Evolutionary conservation across 2,113 vertebrate genomes (phyloP), one percentile per base, ranked within the genome.

Genomic region (Suricata suricatta): DNA sequence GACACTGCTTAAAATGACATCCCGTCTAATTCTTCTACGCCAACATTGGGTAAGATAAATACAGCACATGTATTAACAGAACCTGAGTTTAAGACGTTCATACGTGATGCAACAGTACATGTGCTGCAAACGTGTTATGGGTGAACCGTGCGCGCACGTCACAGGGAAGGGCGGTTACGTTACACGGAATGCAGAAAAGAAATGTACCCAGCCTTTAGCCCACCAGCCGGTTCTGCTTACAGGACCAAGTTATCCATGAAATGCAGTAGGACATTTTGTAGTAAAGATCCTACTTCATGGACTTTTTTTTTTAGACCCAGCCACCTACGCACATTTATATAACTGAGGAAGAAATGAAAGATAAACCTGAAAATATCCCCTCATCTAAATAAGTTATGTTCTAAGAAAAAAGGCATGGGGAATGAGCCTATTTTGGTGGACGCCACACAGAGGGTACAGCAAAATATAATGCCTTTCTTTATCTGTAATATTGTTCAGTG

Each of bases 201-300:
- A 98, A 98, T 95, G 96, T 72, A 96, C 93, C 82, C 82, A 97
- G 98, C 97, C 97, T 93, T 98, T 93, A 98, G 97, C 98, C 72
- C 72, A 85, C 98, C 98, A 98, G 98, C 98, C 98, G 98, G 97
- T 98, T 98, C 98, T 97, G 96, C 97, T 98, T 98, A 97, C 92
- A 97, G 97, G 97, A 88, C 97, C 97, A 97, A 98, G 96, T 97
- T 98, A 98, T 97, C 98, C 88, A 82, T 94, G 96, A 98, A 98
- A 98, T 90, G 87, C 95, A 96, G 96, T 81, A 98, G 97, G 97
- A 97, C 96, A 95, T 98, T 98, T 98, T 96, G 96, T 95, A 98
- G 88, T 96, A 98, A 98, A 98, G 96, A 97, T 23, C 1, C 95
- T 98, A 95, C 96, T 97, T 98, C 96, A 96, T 91, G 97, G 95